Evolutionary conservation across 2,888 invertebrate genomes (phyloP), one percentile per base, ranked within the genome.

Genomic region (Cantharis rustica): DNA sequence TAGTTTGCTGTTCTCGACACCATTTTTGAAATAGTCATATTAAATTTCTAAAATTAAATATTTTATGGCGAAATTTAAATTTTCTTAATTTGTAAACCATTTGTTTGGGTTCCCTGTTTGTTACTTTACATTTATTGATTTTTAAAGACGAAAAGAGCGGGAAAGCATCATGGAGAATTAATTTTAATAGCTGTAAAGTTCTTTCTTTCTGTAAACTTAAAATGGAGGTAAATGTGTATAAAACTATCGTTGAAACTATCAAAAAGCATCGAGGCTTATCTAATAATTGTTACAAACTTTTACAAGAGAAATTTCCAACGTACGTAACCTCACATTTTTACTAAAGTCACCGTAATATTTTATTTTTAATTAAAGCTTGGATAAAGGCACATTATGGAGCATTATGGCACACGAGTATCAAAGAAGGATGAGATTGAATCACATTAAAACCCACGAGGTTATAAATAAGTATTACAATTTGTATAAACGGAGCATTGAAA

Each of bases 351-450:
- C 73, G 78, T 76, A 71, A 63, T 80, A 62, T 68, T 82, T 75
- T 85, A 84, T 78, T 84, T 87, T 77, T 82, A 5, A n/a, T n/a
- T 27, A 27, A 3, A 93, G 93, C 66, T 86, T 94, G 72, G 90
- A 91, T 69, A 85, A 89, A 66, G 87, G 90, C 71, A 93, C 95
- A 0, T 83, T 95, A 61, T 92, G 92, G 72, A 94, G 95, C 85
- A 95, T 96, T 81, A 86, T 94, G 75, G 91, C 92, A 23, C 89
- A 91, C 66, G 91, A 94, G 82, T 90, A 93, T 68, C 92, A 92
- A 84, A 90, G 91, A 82, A 90, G 90, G 76, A 92, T 93, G 90
- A 94, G 93, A 85, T 87, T 88, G 11, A 91, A 89, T 77, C 92
- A 93, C 84, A 88, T 90, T 79, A 92, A 91, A 82, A 90, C 92